Conservation (phyloP, 2,888 invertebrate species). For the Eupithecia tripunctaria region DNA sequence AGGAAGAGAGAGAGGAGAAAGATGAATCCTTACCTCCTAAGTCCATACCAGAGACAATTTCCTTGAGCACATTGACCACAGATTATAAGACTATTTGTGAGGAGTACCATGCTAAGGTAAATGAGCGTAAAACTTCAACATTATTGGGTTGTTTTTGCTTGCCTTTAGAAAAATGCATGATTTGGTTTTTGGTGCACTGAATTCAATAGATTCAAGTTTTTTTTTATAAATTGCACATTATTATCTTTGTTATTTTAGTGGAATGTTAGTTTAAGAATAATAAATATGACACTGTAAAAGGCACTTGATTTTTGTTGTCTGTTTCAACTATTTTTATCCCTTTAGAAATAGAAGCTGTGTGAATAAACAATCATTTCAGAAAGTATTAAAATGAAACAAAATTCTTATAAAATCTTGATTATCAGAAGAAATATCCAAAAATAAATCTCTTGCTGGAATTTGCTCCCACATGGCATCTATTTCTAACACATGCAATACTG, state of each 20-base stretch:
- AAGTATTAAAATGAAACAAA: neutral
- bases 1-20: conserved; percentile 61
- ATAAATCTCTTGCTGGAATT: conserved; percentile 11
- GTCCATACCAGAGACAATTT: conserved; percentile 71
- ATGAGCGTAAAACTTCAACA: conserved; percentile 46
- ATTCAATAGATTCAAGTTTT: neutral
- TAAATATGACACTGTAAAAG: conserved; percentile 1
- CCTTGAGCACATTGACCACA: conserved; percentile 86
- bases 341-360: too few species aligned
- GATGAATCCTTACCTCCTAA: conserved; percentile 66
- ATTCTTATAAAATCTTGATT: neutral
- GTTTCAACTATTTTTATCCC: too few species aligned
- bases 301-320: neutral
- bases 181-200: neutral
- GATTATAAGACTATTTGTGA: conserved; percentile 90
- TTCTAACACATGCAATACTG: conserved; percentile 44
- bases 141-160: conserved; percentile 45
- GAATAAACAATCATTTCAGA: too few species aligned
- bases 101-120: conserved; percentile 88
- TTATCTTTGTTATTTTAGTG: neutral
- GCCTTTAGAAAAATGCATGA: conserved; percentile 12
- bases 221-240: neutral
- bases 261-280: neutral
- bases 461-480: conserved; percentile 23
- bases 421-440: conserved; percentile 8